These are phyloP conservation scores for Rhopilema esculentum DNA, from an alignment of 30 jellyfish, hydroid and myxozoan genomes.

Conservation along the genomic window DNA sequence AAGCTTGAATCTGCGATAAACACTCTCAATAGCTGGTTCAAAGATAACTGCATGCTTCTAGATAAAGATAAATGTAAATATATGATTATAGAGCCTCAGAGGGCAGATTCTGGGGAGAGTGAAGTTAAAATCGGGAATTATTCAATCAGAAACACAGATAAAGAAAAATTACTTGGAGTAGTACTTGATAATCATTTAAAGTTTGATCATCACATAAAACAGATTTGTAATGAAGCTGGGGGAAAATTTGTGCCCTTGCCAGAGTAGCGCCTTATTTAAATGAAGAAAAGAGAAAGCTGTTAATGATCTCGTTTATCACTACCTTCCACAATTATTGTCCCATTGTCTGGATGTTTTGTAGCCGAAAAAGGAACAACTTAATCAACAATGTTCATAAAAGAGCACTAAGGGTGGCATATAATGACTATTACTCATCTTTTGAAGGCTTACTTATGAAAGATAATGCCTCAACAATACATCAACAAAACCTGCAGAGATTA, in stretches of 20 bases:
- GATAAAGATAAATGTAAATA: not conserved
- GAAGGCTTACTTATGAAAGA: no score
- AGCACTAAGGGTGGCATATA: no score
- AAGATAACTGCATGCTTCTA: no score
- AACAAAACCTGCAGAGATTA: no score
- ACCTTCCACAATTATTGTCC: not conserved
- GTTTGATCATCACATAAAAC: no score
- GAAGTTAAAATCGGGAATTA: not conserved
- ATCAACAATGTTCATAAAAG: no score
- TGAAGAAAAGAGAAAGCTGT: slow-evolving; percentile 3
- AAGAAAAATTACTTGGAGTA: no score
- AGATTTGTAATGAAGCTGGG: slow-evolving; percentile 43
- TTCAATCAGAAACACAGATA: slow-evolving; percentile 21
- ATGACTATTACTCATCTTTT: no score
- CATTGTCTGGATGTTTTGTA: not conserved
- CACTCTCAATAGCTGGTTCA: slow-evolving; percentile 1
- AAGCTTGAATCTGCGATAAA: not conserved
- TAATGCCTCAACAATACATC: no score
- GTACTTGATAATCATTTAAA: no score
- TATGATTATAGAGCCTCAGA: not conserved
- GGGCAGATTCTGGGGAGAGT: slow-evolving; percentile 20
- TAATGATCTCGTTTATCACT: not conserved
- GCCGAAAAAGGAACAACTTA: slow-evolving; percentile 11
- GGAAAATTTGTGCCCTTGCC: slow-evolving; percentile 15
- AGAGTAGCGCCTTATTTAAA: slow-evolving; percentile 30